Percentiles rank a stretch among this genome's conserved stretches.
Evolutionary conservation across 2,797 vertebrate genomes (phyloP).

Genomic region (Phalloptychus januarius): DNA sequence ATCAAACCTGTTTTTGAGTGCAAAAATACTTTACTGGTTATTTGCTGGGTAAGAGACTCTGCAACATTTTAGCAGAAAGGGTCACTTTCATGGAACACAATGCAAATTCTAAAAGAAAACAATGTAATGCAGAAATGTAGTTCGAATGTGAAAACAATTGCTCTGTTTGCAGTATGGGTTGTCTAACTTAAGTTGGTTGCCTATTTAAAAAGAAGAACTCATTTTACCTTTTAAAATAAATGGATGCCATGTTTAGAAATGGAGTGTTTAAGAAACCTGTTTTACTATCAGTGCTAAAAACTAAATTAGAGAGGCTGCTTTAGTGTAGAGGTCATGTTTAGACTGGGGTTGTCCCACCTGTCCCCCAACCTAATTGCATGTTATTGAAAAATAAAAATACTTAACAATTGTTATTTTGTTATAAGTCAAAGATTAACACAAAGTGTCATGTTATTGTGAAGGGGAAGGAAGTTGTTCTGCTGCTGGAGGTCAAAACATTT

Average conservation of each 20-base stretch:
- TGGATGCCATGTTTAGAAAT: neutral
- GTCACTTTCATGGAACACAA: slow-evolving; percentile 2
- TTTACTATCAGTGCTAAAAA: neutral
- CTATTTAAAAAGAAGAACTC: neutral
- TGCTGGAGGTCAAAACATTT: neutral
- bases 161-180: neutral
- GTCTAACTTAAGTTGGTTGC: neutral
- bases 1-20: slow-evolving; percentile 21
- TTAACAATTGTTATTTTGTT: neutral
- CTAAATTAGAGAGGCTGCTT: neutral
- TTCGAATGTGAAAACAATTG: neutral
- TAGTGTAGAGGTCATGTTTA: neutral
- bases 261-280: neutral
- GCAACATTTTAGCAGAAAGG: neutral
- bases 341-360: neutral
- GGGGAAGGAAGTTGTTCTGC: neutral
- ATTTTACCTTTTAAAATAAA: neutral
- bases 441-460: neutral
- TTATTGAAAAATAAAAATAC: too few species aligned
- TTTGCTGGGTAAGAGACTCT: slow-evolving; percentile 36
- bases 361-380: neutral
- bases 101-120: neutral
- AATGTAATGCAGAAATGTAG: neutral
- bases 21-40: slow-evolving; percentile 45
- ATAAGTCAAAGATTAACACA: neutral